Percentiles rank a stretch among this genome's conserved stretches.
These are phyloP conservation scores for Lateolabrax maculatus DNA, from an alignment of 2,797 vertebrate genomes.

Conservation along the genomic window DNA sequence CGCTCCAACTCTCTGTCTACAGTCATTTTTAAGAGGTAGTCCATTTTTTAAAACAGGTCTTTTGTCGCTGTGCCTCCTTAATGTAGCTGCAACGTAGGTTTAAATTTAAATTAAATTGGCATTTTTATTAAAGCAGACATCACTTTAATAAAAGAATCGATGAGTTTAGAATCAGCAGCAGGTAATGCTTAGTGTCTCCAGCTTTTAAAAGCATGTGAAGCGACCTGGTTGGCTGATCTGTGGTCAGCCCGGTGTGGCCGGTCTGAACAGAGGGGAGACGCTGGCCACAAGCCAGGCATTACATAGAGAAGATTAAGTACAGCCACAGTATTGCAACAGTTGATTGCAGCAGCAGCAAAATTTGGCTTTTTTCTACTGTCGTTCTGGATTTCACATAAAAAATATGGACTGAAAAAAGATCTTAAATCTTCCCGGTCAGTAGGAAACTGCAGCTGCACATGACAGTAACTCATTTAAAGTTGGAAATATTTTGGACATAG, in stretches of 20 bases:
- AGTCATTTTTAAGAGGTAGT: too few relatives aligned
- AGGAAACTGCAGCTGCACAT: neutral
- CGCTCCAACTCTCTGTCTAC: neutral
- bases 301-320: neutral
- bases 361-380: neutral
- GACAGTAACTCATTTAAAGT: neutral
- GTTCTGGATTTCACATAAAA: neutral
- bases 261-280: neutral
- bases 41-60: neutral
- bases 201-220: neutral
- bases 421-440: too few relatives aligned
- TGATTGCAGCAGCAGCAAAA: neutral
- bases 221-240: neutral
- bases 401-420: neutral
- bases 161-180: neutral
- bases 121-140: neutral
- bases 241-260: neutral
- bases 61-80: neutral
- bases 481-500: neutral
- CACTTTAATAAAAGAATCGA: neutral
- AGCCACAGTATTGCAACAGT: neutral
- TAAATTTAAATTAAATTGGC: too few relatives aligned
- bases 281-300: neutral
- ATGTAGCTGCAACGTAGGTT: too few relatives aligned
- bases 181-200: neutral